These are phyloP conservation scores for Megalurothrips usitatus DNA, from an alignment of 2,888 invertebrate species.

Conservation along the genomic window DNA sequence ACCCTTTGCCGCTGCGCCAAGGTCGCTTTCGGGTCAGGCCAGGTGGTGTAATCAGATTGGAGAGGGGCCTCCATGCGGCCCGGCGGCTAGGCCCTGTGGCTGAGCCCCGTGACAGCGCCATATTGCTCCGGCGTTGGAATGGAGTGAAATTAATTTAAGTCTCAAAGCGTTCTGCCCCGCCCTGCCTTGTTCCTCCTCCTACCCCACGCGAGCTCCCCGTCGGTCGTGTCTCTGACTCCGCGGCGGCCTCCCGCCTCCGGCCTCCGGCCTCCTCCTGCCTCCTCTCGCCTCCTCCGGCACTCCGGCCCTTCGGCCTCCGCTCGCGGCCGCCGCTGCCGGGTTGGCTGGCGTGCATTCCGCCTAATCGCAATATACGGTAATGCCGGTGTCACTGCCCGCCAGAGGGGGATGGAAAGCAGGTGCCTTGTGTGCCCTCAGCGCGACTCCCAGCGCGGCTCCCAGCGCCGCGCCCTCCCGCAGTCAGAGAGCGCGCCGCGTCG, in stretches of 20 bases:
- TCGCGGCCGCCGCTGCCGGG: neutral
- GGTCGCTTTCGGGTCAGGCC: neutral
- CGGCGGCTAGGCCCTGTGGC: neutral
- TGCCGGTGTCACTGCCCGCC: neutral
- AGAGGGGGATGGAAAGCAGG: neutral
- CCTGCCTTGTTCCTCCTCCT: too few species aligned
- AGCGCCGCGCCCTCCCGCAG: neutral
- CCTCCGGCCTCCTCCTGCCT: neutral
- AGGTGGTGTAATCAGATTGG: slow-evolving; percentile 12
- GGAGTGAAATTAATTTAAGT: slow-evolving; percentile 23
- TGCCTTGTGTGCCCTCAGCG: neutral
- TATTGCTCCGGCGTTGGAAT: slow-evolving; percentile 8
- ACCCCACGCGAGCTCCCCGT: too few species aligned
- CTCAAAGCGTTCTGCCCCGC: neutral
- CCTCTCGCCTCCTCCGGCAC: neutral
- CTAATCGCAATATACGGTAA: slow-evolving; percentile 14
- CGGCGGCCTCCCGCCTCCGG: neutral
- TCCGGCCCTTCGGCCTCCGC: too few species aligned
- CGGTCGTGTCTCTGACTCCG: neutral
- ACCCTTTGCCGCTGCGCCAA: too few species aligned
- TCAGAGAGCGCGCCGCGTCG: too few species aligned
- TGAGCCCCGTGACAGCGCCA: slow-evolving; percentile 2
- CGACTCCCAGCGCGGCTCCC: neutral
- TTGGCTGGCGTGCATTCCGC: neutral
- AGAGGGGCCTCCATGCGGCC: neutral